A percentile compares a stretch with the other conserved stretches of the same genome.
Conservation (phyloP, 2,113 vertebrate genomes). For the Nibea albiflora region DNA sequence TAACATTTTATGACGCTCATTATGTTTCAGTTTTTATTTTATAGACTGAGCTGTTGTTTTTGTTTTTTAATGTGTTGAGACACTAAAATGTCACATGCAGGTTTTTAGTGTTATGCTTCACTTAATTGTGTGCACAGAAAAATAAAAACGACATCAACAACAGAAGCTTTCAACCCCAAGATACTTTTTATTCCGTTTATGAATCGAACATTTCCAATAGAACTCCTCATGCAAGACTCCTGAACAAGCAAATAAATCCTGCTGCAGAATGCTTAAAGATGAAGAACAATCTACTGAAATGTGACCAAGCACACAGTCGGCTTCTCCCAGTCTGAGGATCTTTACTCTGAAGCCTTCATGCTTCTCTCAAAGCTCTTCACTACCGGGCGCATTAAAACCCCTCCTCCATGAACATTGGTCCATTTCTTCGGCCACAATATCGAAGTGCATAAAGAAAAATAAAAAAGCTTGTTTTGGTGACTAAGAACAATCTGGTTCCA, state of each 20-base stretch:
- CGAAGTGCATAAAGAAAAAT: constrained; percentile 52
- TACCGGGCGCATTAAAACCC: neutral
- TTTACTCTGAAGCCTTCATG: constrained; percentile 1
- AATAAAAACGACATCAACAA: neutral
- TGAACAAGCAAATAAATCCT: constrained; percentile 43
- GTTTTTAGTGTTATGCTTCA: neutral
- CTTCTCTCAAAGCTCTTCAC: neutral
- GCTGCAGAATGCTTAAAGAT: constrained; percentile 31
- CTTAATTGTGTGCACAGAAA: neutral
- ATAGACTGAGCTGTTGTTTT: neutral
- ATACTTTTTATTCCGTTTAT: constrained; percentile 57
- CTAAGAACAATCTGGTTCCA: constrained; percentile 6
- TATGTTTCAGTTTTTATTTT: no score
- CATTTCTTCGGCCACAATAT: neutral
- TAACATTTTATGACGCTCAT: no score
- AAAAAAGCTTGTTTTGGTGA: constrained; percentile 7
- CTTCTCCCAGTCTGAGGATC: constrained; percentile 1
- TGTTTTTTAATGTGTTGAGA: neutral
- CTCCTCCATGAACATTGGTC: constrained; percentile 21
- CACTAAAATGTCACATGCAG: neutral
- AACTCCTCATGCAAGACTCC: constrained; percentile 56
- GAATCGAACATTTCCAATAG: constrained; percentile 44
- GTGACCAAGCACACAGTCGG: neutral
- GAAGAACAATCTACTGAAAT: constrained; percentile 10
- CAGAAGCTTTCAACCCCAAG: constrained; percentile 40